phyloP scores from a whole-genome alignment of 2,113 vertebrate genomes.

The Oophaga pumilio region DNA sequence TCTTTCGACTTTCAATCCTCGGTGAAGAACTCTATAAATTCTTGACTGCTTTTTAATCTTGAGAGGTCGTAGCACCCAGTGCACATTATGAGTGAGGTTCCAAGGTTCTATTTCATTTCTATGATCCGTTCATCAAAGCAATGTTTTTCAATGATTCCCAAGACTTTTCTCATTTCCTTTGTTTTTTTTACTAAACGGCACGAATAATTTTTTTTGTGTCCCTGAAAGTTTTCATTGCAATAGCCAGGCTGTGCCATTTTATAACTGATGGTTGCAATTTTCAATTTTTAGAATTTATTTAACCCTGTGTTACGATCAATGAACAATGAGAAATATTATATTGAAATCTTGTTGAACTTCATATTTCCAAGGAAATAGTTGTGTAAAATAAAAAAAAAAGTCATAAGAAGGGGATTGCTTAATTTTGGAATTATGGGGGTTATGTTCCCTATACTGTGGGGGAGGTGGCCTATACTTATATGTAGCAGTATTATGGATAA shows the following conservation, averaged over 20 bases:
- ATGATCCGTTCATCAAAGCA: conserved; percentile 29
- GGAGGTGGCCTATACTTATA: background rate
- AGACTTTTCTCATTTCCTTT: conserved; percentile 24
- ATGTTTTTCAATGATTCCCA: conserved; percentile 20
- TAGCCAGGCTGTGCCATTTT: background rate
- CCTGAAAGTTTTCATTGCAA: background rate
- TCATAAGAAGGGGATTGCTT: background rate
- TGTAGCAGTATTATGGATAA: background rate
- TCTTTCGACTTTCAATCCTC: conserved; percentile 19
- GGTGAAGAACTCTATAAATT: conserved; percentile 29
- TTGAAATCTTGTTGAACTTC: background rate
- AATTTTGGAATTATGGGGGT: background rate
- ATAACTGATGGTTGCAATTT: conserved; percentile 7
- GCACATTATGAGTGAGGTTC: background rate
- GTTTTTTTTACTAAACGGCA: conserved; percentile 17
- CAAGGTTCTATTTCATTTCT: conserved; percentile 27
- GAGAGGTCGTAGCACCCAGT: conserved; percentile 12
- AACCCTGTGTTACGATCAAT: background rate
- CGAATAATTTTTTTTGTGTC: conserved; percentile 22
- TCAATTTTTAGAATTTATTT: background rate
- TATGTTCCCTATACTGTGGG: rapidly evolving
- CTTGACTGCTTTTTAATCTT: conserved; percentile 20
- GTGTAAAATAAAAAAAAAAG: background rate
- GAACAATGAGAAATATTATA: background rate
- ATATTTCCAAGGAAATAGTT: background rate